Conservation (phyloP, 2,113 vertebrate species). For the Rhinogobius similis region DNA sequence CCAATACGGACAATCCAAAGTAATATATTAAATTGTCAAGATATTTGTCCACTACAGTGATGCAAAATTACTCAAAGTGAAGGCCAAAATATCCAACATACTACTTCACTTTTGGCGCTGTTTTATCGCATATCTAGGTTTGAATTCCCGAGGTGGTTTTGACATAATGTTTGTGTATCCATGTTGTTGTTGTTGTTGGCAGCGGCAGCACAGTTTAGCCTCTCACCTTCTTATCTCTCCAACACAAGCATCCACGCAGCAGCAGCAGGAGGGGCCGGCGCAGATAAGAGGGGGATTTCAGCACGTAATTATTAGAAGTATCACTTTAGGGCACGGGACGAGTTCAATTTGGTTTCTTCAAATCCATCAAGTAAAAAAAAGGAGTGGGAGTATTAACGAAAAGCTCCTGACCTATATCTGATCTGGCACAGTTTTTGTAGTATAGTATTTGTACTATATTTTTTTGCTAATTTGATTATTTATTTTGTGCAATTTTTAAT, state of each 20-base stretch:
- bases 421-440: not conserved
- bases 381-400: not conserved
- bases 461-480: no score
- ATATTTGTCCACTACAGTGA: not conserved
- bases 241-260: slow-evolving; percentile 44
- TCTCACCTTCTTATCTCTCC: slow-evolving; percentile 75
- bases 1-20: not conserved
- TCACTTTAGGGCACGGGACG: slow-evolving; percentile 17
- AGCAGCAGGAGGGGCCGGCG: not conserved
- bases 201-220: slow-evolving; percentile 58
- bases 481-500: no score
- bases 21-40: not conserved
- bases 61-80: not conserved
- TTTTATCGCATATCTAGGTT: slow-evolving; percentile 70
- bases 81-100: slow-evolving; percentile 18
- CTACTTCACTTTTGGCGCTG: slow-evolving; percentile 37
- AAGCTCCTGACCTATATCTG: not conserved
- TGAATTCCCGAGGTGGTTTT: slow-evolving; percentile 57
- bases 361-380: not conserved
- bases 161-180: slow-evolving; percentile 55
- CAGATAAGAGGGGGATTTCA: slow-evolving; percentile 28
- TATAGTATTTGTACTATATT: no score
- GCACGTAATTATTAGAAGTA: slow-evolving; percentile 13
- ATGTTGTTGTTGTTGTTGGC: slow-evolving; percentile 48
- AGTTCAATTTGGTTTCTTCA: not conserved